Evolutionary conservation across 2,113 vertebrate species (phyloP).

Genomic region (Philantomba maxwellii): DNA sequence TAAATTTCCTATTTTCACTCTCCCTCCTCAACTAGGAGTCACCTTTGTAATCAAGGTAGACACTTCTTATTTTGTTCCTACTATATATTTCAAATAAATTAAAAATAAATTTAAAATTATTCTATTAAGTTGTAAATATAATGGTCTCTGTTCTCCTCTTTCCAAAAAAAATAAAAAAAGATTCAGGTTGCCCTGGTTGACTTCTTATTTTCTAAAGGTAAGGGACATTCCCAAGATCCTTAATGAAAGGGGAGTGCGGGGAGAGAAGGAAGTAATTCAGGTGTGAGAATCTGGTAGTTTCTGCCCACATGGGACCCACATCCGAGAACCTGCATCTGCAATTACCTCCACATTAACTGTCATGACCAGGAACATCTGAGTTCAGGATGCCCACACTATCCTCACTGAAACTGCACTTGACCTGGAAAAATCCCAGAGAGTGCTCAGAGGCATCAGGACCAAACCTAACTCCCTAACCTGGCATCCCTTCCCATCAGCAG

Average conservation of each 20-base stretch:
- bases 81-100: neutral
- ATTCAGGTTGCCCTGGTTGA: neutral
- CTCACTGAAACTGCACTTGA: neutral
- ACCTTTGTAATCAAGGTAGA: neutral
- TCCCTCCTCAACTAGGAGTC: neutral
- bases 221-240: neutral
- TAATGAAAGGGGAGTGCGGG: rapidly evolving
- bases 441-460: neutral
- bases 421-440: neutral
- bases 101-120: neutral
- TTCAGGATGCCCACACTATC: neutral
- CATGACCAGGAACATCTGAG: neutral
- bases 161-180: neutral
- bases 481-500: neutral
- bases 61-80: neutral
- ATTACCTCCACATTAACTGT: neutral
- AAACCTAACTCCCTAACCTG: neutral
- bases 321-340: neutral
- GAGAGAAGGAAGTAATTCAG: neutral
- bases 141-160: neutral
- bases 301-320: neutral
- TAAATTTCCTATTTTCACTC: neutral
- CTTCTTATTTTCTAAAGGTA: neutral
- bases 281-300: neutral
- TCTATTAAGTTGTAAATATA: neutral